Evolutionary conservation across 2,797 vertebrate genomes (phyloP), one percentile per base, ranked within the genome.

Genomic region (Passerculus sandwichensis): DNA sequence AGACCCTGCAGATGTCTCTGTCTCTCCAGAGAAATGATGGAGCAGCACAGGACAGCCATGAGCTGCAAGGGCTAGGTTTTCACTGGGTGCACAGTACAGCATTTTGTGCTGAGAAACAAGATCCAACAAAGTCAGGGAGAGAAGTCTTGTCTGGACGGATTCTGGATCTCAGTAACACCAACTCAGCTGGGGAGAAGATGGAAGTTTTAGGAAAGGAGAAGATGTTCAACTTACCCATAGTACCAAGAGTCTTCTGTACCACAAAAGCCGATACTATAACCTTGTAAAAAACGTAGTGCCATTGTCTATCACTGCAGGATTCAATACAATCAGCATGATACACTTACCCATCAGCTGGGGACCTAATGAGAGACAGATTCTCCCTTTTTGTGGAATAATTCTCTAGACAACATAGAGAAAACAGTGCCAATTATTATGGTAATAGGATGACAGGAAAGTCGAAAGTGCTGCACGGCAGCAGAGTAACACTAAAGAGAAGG

Each of bases 381-480:
- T 42, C 50, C 25, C 42, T 83, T 76, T 76, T 34, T 48, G 50
- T 65, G 45, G 23, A 88, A 70, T 73, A 83, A 85, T 81, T 62
- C 44, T 84, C 40, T 25, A 92, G 75, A 89, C 44, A 88, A 92
- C 61, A 75, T 10, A n/a, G 13, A 88, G 83, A 83, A 94, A 95
- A 75, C 48, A 82, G 40, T 13, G 3, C 45, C 77, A 93, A 79
- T 67, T 86, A 75, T 57, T 91, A 85, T 10, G 36, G 74, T 64
- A 92, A 95, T 38, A 70, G 15, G n/a, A 38, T 60, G 85, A 86
- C 66, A 89, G 57, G 30, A 15, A 95, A 92, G 34, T 27, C 74
- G 1, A 72, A 95, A 96, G 36, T 57, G 73, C 20, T 78, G 54
- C 42, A 38, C 7, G 50, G 84, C 64, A 94, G 74, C 34, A 93